Evolutionary conservation across 1,140 invertebrate genomes (phyloP), one percentile per base, ranked within the genome.

Genomic region (Hormaphis cornu): DNA sequence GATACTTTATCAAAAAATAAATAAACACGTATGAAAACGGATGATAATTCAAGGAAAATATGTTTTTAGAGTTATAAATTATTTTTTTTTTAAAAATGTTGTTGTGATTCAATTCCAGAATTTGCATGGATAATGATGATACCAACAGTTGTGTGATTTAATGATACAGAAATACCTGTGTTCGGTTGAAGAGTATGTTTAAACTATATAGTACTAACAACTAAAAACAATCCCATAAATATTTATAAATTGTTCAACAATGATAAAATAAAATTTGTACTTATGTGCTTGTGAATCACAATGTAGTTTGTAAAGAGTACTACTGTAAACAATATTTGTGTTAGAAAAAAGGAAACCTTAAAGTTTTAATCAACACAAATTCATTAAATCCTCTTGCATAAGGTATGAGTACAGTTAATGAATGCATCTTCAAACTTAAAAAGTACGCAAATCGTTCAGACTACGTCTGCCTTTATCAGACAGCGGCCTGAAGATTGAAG

Each of bases 241-340:
- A 61, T 66, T 48, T 66, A 66, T 50, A 66, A 50, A 66, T 66
- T 66, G 61, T 66, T 66, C 61, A 66, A 66, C 61, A 66, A 66
- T 22, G 44, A 66, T 50, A 50, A 66, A 66, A 66, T 20, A 66
- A 63, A 66, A 66, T 66, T 66, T 66, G 61, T 66, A 66, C 61
- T 66, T 16, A 22, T 66, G 61, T 66, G 61, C 44, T 66, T 66
- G 28, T 66, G 18, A 66, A 66, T 66, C 61, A 66, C 61, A 66
- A 66, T 66, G 26, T 66, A 48, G 61, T 50, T 48, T 63, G 24
- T 48, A 66, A 46, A 33, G 24, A n/a, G 16, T 66, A 58, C 54
- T 58, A 40, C 61, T 50, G 61, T 33, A 33, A 48, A 66, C 44
- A 20, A 66, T 18, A 66, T 30, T 63, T 46, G 24, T 3, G 28